These are phyloP conservation scores for Cylas formicarius DNA, from an alignment of 1,140 invertebrate species.

Conservation along the genomic window DNA sequence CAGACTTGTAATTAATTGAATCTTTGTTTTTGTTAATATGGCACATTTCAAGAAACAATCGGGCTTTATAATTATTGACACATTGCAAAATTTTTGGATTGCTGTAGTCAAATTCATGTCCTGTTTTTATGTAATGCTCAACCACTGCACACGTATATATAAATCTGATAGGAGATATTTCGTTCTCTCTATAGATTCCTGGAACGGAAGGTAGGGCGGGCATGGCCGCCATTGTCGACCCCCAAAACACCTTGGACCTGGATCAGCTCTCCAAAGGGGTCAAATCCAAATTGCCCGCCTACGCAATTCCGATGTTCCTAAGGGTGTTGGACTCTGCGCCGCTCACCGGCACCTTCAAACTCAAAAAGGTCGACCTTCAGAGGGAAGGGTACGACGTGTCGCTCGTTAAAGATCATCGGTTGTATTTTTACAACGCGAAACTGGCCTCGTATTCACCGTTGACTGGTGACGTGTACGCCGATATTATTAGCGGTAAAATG, in stretches of 20 bases:
- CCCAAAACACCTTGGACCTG: slow-evolving; percentile 59
- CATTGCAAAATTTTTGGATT: no score
- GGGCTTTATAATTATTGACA: no score
- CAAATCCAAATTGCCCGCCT: slow-evolving; percentile 65
- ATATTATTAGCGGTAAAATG: slow-evolving; percentile 44
- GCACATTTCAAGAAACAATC: no score
- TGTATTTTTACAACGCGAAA: slow-evolving; percentile 65
- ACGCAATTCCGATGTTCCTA: slow-evolving; percentile 86
- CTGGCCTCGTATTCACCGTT: slow-evolving; percentile 58
- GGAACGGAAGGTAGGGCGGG: slow-evolving; percentile 87
- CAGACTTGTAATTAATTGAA: no score
- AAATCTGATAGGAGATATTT: no score
- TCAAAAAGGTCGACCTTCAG: slow-evolving; percentile 79
- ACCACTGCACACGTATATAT: no score
- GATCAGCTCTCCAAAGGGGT: slow-evolving; percentile 55
- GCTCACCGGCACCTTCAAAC: slow-evolving; percentile 85
- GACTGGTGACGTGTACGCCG: slow-evolving; percentile 57
- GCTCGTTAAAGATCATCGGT: slow-evolving; percentile 58
- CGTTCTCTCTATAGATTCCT: slow-evolving; percentile 59
- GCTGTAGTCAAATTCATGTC: no score
- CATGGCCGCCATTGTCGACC: slow-evolving; percentile 89
- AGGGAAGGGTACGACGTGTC: slow-evolving; percentile 66
- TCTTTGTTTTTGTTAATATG: no score
- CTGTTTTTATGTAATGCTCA: no score
- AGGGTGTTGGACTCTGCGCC: slow-evolving; percentile 70